phyloP scores from a whole-genome alignment of 2,797 vertebrate species.

The Pangasius larnaudii region DNA sequence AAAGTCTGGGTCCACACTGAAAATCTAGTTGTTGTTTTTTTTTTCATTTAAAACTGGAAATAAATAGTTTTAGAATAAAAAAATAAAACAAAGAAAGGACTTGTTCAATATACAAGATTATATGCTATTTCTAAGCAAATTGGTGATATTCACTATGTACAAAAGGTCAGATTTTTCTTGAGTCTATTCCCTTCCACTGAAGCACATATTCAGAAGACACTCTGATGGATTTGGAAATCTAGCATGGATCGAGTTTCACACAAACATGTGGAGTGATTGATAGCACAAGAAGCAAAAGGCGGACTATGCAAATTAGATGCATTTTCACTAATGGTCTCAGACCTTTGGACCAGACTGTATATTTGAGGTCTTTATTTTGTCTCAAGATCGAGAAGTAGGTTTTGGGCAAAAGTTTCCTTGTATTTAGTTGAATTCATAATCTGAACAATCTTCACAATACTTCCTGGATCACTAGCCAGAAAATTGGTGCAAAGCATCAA shows the following conservation, averaged over 20 bases:
- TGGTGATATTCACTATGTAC: no score
- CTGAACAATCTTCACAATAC: background rate
- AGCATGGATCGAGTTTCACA: background rate
- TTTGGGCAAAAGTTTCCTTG: background rate
- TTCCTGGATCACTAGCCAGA: background rate
- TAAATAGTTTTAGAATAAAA: background rate
- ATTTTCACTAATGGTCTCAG: background rate
- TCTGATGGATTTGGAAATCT: background rate
- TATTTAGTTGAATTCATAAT: background rate
- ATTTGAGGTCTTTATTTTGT: background rate
- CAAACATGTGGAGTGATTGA: background rate
- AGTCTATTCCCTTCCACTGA: no score
- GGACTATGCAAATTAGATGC: background rate
- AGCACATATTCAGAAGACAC: no score
- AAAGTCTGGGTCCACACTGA: background rate
- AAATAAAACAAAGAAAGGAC: no score
- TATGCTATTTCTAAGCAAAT: background rate
- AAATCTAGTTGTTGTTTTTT: background rate
- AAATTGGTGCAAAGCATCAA: background rate
- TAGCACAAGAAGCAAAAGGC: background rate
- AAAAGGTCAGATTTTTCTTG: no score
- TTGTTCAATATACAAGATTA: no score
- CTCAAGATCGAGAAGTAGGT: background rate
- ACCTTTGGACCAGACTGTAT: background rate
- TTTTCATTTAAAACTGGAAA: no score